Base-by-base conservation (phyloP, 2,888 invertebrate genomes). In the Alloscopus bannaensis region DNA sequence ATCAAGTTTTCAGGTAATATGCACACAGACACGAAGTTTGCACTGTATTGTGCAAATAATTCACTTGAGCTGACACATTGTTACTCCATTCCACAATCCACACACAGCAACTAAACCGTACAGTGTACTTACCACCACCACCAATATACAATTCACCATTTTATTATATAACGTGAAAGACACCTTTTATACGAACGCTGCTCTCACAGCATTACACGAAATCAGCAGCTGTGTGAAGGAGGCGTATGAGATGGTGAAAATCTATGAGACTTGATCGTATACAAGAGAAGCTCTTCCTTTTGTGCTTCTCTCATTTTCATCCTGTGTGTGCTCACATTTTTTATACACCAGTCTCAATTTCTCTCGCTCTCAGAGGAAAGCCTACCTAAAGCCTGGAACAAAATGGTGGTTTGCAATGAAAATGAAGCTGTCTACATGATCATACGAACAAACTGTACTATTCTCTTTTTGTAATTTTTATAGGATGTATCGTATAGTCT, bases 41-140 rank as follows among this genome's bases (percentile, higher is more conserved):
- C 66, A 60, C 75, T 78, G 65, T 78, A 78, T 75, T 70, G 75
- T 75, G 78, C 81, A 81, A 78, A 81, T 81, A 81, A 81, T 75
- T 81, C 78, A 81, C 81, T 81, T 64, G 64, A 70, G 59, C 75
- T 79, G 81, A 75, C 81, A 81, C 76, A 77, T 71, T 66, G 68
- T 72, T 71, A 72, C 71, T 75, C 62, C 62, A 69, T 69, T 62
- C 66, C 59, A 31, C 36, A 42, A 1, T 3, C 28, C 31, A 24
- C 28, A 28, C 29, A 24, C 18, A 47, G n/a, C 18, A 47, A 47
- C 36, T 36, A 36, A n/a, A 36, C 36, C 36, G 13, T 36, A 36
- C 36, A 36, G 36, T 13, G 13, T 36, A 36, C 36, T 36, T 36
- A 36, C 36, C 6, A 36, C 36, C 36, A 36, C n/a, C 36, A 36